Conservation (phyloP, 2,888 invertebrate genomes). For the Cerceris rybyensis region DNA sequence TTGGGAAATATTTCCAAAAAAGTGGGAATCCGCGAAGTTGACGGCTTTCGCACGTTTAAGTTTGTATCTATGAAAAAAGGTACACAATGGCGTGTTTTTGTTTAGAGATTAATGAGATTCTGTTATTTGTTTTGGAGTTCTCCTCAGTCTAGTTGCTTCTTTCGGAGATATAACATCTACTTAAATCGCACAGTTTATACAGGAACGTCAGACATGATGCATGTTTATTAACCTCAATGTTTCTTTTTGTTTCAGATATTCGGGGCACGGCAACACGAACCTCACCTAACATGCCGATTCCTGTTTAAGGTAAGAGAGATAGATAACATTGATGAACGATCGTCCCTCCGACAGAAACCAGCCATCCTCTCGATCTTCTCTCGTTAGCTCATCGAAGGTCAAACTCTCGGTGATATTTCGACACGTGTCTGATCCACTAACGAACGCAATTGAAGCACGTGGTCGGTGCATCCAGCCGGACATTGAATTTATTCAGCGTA, state of each 20-base stretch:
- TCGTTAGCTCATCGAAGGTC: too few relatives aligned
- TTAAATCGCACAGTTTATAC: too few relatives aligned
- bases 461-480: not conserved
- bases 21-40: too few relatives aligned
- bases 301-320: conserved; percentile 72
- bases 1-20: too few relatives aligned
- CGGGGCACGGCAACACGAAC: conserved; percentile 69
- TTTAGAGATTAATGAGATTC: too few relatives aligned
- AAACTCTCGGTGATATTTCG: not conserved
- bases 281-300: conserved; percentile 72
- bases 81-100: too few relatives aligned
- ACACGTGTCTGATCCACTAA: not conserved
- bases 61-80: too few relatives aligned
- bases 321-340: not conserved
- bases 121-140: not conserved
- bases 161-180: too few relatives aligned
- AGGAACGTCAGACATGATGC: too few relatives aligned
- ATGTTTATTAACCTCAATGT: not conserved
- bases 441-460: conserved; percentile 2
- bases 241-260: conserved; percentile 73
- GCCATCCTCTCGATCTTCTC: not conserved
- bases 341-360: not conserved
- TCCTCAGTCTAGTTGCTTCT: not conserved
- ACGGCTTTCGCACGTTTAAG: too few relatives aligned
- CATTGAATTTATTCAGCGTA: conserved; percentile 15